Evolutionary conservation across 2,888 invertebrate genomes (phyloP).

Genomic region (Nyleta sp.): DNA sequence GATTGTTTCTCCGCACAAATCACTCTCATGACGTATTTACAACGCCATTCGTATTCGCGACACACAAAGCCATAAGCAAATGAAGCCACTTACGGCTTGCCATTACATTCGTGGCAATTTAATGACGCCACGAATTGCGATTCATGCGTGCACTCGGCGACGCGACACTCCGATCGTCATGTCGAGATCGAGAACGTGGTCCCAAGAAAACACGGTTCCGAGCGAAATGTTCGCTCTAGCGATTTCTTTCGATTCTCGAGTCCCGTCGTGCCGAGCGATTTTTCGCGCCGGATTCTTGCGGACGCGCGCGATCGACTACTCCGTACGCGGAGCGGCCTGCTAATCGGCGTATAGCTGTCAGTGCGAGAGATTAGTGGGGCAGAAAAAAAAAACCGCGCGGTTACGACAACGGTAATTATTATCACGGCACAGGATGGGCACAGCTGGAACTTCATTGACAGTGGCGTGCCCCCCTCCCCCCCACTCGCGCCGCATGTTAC

Average conservation of each 20-base stretch:
- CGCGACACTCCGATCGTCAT: too few relatives aligned
- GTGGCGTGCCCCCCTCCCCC: slow-evolving; percentile 8
- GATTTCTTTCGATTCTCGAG: neutral
- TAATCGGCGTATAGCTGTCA: slow-evolving; percentile 52
- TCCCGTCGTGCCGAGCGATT: slow-evolving; percentile 2
- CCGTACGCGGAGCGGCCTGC: slow-evolving; percentile 30
- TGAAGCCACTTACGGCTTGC: slow-evolving; percentile 52
- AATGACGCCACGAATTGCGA: slow-evolving; percentile 24
- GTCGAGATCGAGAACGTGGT: too few relatives aligned
- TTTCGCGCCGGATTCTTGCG: slow-evolving; percentile 44
- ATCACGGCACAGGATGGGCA: slow-evolving; percentile 64
- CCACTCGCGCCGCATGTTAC: slow-evolving; percentile 24
- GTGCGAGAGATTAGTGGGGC: slow-evolving; percentile 63
- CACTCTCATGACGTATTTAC: slow-evolving; percentile 33
- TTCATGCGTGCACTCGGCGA: slow-evolving; percentile 45
- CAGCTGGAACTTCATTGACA: slow-evolving; percentile 63
- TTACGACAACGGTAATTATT: slow-evolving; percentile 65
- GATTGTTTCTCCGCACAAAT: slow-evolving; percentile 10
- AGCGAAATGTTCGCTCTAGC: too few relatives aligned
- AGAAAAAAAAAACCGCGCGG: slow-evolving; percentile 47
- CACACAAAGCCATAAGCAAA: slow-evolving; percentile 36
- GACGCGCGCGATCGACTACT: slow-evolving; percentile 64
- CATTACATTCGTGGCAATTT: slow-evolving; percentile 42
- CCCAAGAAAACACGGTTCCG: too few relatives aligned
- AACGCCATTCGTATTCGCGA: slow-evolving; percentile 24